Percentiles rank a stretch among this genome's conserved stretches.
Evolutionary conservation across 2,113 vertebrate species (phyloP).

Genomic region (Apus apus): DNA sequence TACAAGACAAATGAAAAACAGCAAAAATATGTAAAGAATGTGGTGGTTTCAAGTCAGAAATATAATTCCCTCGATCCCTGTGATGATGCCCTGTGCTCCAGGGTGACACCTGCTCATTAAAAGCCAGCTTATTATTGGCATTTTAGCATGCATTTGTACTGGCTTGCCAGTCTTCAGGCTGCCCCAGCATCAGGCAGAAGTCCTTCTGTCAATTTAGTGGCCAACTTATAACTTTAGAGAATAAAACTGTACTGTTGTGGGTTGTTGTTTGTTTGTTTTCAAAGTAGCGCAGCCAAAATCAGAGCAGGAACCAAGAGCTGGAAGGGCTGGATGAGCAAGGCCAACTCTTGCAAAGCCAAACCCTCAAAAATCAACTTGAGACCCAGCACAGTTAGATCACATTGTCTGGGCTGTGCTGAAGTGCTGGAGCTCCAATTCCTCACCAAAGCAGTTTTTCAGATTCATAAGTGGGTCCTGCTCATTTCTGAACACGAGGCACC

Average conservation of each 20-base stretch:
- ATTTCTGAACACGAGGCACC: fast-evolving
- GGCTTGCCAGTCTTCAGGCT: neutral
- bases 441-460: neutral
- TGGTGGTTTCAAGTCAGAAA: neutral
- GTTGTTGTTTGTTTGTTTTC: neutral
- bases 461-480: neutral
- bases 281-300: neutral
- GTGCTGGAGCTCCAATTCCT: neutral
- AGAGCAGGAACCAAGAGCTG: neutral
- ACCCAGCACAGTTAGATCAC: neutral
- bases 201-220: neutral
- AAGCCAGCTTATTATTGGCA: neutral
- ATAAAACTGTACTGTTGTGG: neutral
- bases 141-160: fast-evolving
- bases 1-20: neutral
- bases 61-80: neutral
- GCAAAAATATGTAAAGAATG: neutral
- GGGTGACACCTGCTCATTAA: neutral
- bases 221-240: neutral
- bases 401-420: neutral
- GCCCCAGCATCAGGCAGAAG: neutral
- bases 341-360: neutral
- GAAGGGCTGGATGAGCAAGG: neutral
- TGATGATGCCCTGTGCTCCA: neutral
- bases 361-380: neutral